Evolutionary conservation across 2,797 vertebrate species (phyloP).

Genomic region (Synaphobranchus kaupii): DNA sequence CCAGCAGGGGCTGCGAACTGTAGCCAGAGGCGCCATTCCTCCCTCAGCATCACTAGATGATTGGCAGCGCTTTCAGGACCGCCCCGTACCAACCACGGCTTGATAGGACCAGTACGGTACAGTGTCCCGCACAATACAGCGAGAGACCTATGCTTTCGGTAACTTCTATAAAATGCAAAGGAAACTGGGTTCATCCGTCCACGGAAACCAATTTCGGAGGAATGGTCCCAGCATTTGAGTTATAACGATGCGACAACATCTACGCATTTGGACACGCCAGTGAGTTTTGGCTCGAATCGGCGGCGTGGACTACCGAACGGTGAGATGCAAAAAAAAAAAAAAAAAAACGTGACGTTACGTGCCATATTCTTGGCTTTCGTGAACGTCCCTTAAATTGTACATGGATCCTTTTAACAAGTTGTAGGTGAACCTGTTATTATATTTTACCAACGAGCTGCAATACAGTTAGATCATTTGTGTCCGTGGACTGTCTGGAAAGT

Average conservation of each 20-base stretch:
- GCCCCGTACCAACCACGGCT: constrained; percentile 33
- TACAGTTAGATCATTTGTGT: neutral
- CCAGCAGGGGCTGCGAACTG: constrained; percentile 52
- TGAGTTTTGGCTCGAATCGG: neutral
- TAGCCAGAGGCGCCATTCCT: neutral
- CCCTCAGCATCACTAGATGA: constrained; percentile 39
- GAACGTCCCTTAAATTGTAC: neutral
- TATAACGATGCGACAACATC: neutral
- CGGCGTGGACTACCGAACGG: constrained; percentile 13
- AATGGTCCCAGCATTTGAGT: neutral
- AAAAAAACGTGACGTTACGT: constrained; percentile 20
- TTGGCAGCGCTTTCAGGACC: constrained; percentile 35
- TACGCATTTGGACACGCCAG: neutral
- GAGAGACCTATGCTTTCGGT: neutral
- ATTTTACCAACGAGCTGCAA: neutral
- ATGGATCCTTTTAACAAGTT: neutral
- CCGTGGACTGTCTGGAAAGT: neutral
- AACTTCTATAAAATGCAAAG: neutral
- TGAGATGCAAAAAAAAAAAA: constrained; percentile 25
- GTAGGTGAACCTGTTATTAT: neutral
- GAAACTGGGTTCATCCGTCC: neutral
- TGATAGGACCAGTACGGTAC: neutral
- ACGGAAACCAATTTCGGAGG: neutral
- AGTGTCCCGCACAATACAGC: neutral
- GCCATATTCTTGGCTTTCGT: neutral